phyloP scores from a whole-genome alignment of 2,888 invertebrate genomes.

The Bimastos eiseni region DNA sequence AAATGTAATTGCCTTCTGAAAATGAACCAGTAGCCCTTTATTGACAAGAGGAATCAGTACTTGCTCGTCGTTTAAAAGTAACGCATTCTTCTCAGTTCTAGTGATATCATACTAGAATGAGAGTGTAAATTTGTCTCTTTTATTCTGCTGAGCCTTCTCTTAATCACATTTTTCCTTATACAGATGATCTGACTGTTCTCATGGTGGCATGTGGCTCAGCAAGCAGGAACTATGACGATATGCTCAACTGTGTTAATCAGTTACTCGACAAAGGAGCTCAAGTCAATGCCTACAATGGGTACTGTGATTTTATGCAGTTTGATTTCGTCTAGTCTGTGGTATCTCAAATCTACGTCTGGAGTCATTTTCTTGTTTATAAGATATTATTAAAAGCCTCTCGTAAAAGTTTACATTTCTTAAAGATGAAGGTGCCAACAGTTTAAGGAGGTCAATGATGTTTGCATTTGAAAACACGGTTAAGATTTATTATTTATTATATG shows the following conservation, averaged over 20 bases:
- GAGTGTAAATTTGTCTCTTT: neutral
- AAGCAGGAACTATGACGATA: conserved; percentile 52
- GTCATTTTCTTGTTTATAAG: neutral
- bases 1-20: neutral
- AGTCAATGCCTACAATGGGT: conserved; percentile 51
- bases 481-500: neutral
- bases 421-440: neutral
- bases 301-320: neutral
- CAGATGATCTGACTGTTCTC: conserved; percentile 62
- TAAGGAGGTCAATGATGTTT: neutral
- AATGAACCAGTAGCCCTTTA: neutral
- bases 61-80: too few species aligned
- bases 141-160: neutral
- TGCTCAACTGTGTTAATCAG: conserved; percentile 56
- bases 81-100: neutral
- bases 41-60: too few species aligned
- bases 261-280: conserved; percentile 58
- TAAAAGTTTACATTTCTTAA: neutral
- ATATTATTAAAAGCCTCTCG: neutral
- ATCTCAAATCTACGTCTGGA: neutral
- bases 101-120: too few species aligned
- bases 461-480: neutral
- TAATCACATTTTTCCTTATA: conserved; percentile 23
- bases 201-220: conserved; percentile 63
- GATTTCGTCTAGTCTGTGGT: neutral